phyloP scores from a whole-genome alignment of 1,140 invertebrate genomes.

The Sinella curviseta region DNA sequence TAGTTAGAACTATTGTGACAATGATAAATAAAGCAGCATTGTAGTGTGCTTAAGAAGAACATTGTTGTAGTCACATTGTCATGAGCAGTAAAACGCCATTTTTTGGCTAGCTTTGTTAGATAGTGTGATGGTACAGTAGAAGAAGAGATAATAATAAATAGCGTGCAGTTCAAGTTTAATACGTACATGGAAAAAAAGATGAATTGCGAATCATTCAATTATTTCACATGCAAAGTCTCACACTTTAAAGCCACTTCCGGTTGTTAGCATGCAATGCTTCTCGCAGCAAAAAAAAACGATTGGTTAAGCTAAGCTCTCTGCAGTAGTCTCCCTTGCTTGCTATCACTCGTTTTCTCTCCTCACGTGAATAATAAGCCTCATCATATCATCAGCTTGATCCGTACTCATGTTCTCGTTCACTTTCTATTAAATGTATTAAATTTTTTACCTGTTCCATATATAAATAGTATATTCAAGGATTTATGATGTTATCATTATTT shows the following conservation, averaged over 20 bases:
- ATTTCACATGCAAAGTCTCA: slow-evolving; percentile 49
- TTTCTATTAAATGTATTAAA: neutral
- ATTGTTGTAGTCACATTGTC: slow-evolving; percentile 46
- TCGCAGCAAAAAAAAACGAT: slow-evolving; percentile 32
- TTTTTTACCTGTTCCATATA: neutral
- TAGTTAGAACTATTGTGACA: neutral
- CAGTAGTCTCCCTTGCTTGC: neutral
- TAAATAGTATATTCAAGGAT: too few species aligned
- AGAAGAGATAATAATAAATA: neutral
- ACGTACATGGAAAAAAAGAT: slow-evolving; percentile 25
- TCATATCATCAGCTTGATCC: slow-evolving; percentile 1
- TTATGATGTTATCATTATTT: too few species aligned
- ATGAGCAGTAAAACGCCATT: slow-evolving; percentile 6
- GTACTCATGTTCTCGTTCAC: neutral
- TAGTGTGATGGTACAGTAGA: neutral
- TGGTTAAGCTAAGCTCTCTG: neutral
- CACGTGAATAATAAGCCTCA: slow-evolving; percentile 2
- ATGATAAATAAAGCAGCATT: neutral
- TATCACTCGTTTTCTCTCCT: neutral
- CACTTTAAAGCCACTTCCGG: slow-evolving; percentile 47
- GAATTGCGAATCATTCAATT: slow-evolving; percentile 50
- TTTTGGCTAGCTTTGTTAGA: neutral
- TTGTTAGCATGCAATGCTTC: slow-evolving; percentile 37
- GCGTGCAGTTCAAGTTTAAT: slow-evolving; percentile 35
- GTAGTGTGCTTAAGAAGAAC: slow-evolving; percentile 34